Base-by-base conservation (phyloP, 1,140 invertebrate species). In the Aradophagus sp. region DNA sequence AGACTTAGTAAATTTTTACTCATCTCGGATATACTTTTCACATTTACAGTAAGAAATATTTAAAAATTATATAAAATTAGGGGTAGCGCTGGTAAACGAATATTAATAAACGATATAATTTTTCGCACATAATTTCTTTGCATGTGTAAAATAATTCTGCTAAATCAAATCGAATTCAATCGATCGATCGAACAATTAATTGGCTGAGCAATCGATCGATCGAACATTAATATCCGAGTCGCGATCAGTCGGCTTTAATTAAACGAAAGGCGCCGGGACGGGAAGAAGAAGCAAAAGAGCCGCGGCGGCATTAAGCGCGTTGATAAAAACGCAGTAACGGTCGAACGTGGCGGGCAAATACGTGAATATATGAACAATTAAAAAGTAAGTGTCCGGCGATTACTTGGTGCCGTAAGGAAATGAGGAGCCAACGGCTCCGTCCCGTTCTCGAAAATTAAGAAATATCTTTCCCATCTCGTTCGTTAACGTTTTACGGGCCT, bases 381-480 rank as follows among this genome's bases (percentile, higher is more conserved):
- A 52, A 52, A 45, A 50, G 35, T 62, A 50, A 47, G 26, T 50
- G 45, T 52, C 31, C n/a, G 34, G 7, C 29, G 35, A 62, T 62
- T 35, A 52, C 47, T 13, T 6, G 2, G 27, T 29, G n/a, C 11
- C 27, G 27, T 29, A n/a, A 34, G 32, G 20, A 23, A 23, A 5
- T 4, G 20, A 8, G 8, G 8, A 5, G 20, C 20, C 8, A 23
- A 23, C 13, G 29, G 11, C 35, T 41, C 36, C 38, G 15, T 55
- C 44, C 38, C 38, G 55, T 65, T 65, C 50, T 41, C 23, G 50
- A 55, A 65, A 65, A 65, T 65, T 39, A 65, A 65, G 61, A 65
- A 65, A 65, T 65, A 65, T 65, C 61, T 55, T 48, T 55, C 55
- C 41, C 50, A 55, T 65, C 50, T 55, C 19, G 41, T 14, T 55